phyloP scores from a whole-genome alignment of 2,113 vertebrate species.

The Gallinago undulata region DNA sequence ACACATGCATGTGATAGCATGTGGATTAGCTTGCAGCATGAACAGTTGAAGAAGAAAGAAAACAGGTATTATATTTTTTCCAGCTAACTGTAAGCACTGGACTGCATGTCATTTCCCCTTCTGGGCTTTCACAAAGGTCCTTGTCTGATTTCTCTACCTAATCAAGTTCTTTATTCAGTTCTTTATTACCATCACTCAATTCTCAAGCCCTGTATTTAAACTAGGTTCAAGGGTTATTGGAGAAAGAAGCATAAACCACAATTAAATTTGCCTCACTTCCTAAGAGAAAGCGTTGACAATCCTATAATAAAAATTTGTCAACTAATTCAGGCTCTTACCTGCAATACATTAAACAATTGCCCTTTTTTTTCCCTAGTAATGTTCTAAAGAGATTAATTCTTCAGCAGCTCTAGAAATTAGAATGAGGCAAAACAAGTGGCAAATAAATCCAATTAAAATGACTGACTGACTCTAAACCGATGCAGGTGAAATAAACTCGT shows the following conservation, averaged over 20 bases:
- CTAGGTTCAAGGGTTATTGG: not conserved
- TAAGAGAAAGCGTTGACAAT: not conserved
- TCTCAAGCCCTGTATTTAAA: not conserved
- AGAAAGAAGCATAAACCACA: not conserved
- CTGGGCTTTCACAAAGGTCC: not conserved
- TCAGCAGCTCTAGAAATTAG: not conserved
- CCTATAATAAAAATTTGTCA: not conserved
- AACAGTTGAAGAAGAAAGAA: not conserved
- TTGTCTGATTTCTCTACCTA: not conserved
- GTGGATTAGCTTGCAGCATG: not conserved
- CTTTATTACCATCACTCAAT: not conserved
- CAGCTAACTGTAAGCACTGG: not conserved
- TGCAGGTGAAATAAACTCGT: not conserved
- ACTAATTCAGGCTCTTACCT: not conserved
- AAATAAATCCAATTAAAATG: not conserved
- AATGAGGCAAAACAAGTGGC: not conserved
- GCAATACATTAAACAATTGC: not conserved
- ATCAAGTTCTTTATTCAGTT: conserved; percentile 17
- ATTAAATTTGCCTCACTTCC: conserved; percentile 3
- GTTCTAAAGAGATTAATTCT: not conserved
- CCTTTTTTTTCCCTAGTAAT: not conserved
- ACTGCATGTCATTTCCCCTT: not conserved
- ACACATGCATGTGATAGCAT: not conserved
- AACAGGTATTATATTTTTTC: not conserved
- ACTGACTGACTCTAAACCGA: not conserved